Evolutionary conservation across 1,140 invertebrate genomes (phyloP), one percentile per base, ranked within the genome.

Genomic region (Nasonia longicornis): DNA sequence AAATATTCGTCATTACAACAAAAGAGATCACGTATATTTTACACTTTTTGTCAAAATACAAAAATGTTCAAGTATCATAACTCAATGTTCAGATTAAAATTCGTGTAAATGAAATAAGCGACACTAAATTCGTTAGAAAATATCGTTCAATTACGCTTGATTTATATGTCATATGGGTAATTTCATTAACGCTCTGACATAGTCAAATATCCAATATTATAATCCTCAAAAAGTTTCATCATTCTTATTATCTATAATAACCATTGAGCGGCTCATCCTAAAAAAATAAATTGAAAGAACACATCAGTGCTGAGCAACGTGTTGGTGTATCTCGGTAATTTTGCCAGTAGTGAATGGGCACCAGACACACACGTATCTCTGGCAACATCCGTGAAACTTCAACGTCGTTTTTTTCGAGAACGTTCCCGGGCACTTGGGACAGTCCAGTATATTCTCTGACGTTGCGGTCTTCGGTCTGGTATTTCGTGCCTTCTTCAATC

Each of bases 331-430:
- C 2, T 38, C 35, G 4, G 35, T n/a, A 10, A 20, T 71, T 31
- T 31, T 35, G 1, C 11, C 20, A 11, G 29, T 71, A 16, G 3
- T 16, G 7, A 38, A 71, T 10, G 2, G 2, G 35, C 70, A 71
- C 70, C 70, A 71, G 35, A 77, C 29, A n/a, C 58, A 69, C 1
- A 22, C 26, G 64, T 22, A 69, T 69, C 66, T 66, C 14, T 45
- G 16, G 74, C 82, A 84, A 12, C 84, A 85, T 26, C 80, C 83
- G 85, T 93, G 93, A 7, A 90, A 85, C 48, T 87, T 88, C 10
- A 92, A 84, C 78, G 91, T 90, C 12, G 89, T 86, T 78, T 89
- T 87, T 76, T 88, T 86, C 2, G 87, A 89, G 84, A 91, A 92
- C 70, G 86, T 87, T 84, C 89, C 89, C 22, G 87, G 87, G 85